Base-by-base conservation (phyloP, 2,797 vertebrate species). In the Leptatherina wallacei region DNA sequence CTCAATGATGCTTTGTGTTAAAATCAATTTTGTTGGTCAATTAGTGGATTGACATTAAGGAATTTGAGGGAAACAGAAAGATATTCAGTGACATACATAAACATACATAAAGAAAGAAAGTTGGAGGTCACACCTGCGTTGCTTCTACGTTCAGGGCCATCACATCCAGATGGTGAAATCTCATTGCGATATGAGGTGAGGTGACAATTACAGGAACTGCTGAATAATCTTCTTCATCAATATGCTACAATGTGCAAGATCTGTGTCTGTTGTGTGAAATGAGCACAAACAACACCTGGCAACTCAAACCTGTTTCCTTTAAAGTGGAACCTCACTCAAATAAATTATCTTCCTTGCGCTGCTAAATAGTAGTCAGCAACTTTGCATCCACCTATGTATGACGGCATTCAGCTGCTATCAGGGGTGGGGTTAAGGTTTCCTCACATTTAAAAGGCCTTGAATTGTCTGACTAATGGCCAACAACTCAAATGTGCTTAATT, bases 111-210 rank as follows among this genome's bases (percentile, higher is more conserved):
- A 27, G 4, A 29, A 16, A 56, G 63, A 71, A 65, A 71, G 65
- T 75, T 62, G 73, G 63, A 75, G 80, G 78, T 79, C 85, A 80
- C 83, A 88, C 77, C 78, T 88, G 74, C 36, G 35, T 88, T 82
- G 56, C 68, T 73, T 80, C 57, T 62, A 71, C 33, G 62, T 56
- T 73, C 71, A 51, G 42, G 76, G 73, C 75, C 65, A 56, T 73
- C 80, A 40, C 52, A 73, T 86, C 81, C 77, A 86, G 82, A 85
- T 84, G 84, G 84, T 84, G 59, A 62, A 71, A 75, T 77, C 72
- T 78, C 57, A 49, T 49, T n/a, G 61, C 73, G 65, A 75, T 61
- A 49, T 52, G 63, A 71, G 71, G 54, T 70, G 65, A 84, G 55
- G 71, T 40, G 65, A 27, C 73, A 78, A 73, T 77, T 80, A 75